Base-by-base conservation (phyloP, 2,797 vertebrate genomes). In the Pteronotus mesoamericanus region DNA sequence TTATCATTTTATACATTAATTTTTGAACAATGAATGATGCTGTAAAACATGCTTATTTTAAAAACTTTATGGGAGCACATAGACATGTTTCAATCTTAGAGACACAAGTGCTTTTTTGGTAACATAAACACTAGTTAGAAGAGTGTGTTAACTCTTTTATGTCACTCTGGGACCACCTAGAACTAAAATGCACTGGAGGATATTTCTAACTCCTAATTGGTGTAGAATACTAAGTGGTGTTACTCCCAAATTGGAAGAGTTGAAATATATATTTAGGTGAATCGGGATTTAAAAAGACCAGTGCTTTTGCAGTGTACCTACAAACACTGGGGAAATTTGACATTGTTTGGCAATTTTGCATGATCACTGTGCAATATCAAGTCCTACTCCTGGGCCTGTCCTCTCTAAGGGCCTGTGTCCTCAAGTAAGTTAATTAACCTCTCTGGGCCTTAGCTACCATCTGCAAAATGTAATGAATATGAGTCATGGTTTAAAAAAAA, bases 401-500 rank as follows among this genome's bases (percentile, higher is more conserved):
- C 19, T 15, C 0, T 34, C 14, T 66, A 42, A 89, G 10, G 16
- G 15, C 18, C 15, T 18, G 0, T 53, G 3, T 83, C 21, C 24
- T 69, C 26, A 26, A 10, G 42, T 51, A 86, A 83, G 34, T 80
- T 32, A 79, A 26, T 46, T 55, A 26, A 79, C 77, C 29, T 91
- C 21, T 64, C 68, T 91, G 29, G 32, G 22, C 29, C 61, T 84
- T 42, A 66, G 5, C 48, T 66, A 37, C 29, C 39, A 19, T n/a
- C 15, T 57, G 0, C 32, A 44, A 44, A 75, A 69, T 69, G 19
- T 86, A 92, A 59, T 64, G 57, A 79, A 26, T 53, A 37, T 57
- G 34, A 89, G 53, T 71, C 24, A 79, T 64, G n/a, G 46, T 88
- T 94, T 94, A 21, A 55, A 64, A n/a, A 85, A 90, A 83, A 90